phyloP scores from a whole-genome alignment of 2,797 vertebrate species.

The Podargus strigoides region DNA sequence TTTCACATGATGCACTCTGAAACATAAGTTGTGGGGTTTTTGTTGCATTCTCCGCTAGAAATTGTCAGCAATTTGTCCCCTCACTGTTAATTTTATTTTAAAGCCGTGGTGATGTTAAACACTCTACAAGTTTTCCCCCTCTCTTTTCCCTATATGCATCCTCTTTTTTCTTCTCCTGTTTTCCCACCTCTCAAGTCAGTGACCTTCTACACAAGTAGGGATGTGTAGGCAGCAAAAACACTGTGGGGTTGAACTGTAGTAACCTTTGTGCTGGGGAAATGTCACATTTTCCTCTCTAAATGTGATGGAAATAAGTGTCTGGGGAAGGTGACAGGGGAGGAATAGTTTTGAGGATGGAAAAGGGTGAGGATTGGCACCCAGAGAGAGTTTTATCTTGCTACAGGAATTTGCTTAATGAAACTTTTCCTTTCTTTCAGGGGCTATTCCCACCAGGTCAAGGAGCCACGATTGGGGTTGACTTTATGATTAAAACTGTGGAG shows the following conservation, averaged over 20 bases:
- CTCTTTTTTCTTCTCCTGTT: neutral
- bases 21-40: neutral
- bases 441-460: constrained; percentile 99
- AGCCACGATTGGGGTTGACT: constrained; percentile 98
- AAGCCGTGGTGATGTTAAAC: neutral
- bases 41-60: neutral
- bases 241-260: neutral
- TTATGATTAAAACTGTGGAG: constrained; percentile 99
- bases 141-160: neutral
- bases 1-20: neutral
- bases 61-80: neutral
- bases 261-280: neutral
- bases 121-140: neutral
- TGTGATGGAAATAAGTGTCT: neutral
- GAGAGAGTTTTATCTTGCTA: neutral
- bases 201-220: neutral
- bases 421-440: constrained; percentile 78
- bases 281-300: neutral
- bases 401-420: neutral
- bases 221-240: neutral
- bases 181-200: neutral
- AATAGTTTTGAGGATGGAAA: neutral
- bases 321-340: neutral
- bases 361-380: neutral
- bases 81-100: neutral